Percentiles rank a stretch among this genome's conserved stretches.
Evolutionary conservation across 2,113 vertebrate species (phyloP).

Genomic region (Mustelus asterias): DNA sequence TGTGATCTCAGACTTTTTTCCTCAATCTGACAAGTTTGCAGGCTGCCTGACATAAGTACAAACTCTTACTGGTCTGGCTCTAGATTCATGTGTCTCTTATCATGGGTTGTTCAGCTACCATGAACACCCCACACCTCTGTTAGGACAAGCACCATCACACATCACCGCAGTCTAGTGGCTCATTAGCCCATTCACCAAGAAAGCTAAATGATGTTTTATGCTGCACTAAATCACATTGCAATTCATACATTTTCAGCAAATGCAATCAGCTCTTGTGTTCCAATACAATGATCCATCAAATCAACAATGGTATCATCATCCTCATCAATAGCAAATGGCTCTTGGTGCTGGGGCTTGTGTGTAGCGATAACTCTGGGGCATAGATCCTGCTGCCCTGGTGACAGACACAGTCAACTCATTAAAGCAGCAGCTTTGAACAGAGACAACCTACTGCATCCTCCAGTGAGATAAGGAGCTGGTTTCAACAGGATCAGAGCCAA

Average conservation of each 20-base stretch:
- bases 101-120: background rate
- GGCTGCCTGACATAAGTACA: background rate
- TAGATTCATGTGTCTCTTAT: background rate
- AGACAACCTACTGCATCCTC: background rate
- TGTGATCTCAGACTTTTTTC: too few relatives aligned
- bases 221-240: constrained; percentile 1
- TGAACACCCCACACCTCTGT: background rate
- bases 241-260: background rate
- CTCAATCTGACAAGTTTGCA: background rate
- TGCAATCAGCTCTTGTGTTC: background rate
- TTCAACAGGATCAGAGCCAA: background rate
- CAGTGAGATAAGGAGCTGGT: background rate
- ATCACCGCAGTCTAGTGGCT: background rate
- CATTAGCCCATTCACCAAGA: background rate
- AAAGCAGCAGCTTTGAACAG: background rate
- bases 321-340: background rate
- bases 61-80: background rate
- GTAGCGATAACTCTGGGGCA: background rate
- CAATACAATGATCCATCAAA: background rate
- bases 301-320: background rate
- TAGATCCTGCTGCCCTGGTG: too few relatives aligned
- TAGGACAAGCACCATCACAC: background rate
- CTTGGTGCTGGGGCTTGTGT: background rate
- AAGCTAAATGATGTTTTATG: background rate
- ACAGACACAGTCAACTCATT: background rate